phyloP scores from a whole-genome alignment of 2,113 vertebrate genomes.

The Anolis sagrei region DNA sequence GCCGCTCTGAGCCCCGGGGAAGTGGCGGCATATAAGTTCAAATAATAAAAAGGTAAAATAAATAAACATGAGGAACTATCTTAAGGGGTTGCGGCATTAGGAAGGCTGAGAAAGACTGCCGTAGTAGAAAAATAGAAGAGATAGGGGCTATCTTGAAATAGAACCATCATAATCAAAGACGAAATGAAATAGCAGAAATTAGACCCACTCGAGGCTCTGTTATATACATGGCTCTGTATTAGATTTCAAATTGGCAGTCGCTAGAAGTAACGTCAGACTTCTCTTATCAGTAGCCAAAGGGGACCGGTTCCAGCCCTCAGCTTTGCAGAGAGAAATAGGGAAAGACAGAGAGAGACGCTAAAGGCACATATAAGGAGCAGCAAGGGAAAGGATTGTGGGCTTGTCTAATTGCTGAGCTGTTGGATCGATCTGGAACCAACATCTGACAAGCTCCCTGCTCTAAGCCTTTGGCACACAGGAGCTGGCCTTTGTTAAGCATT shows the following conservation, averaged over 20 bases:
- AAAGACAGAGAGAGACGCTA: too few species aligned
- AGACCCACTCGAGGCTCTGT: too few species aligned
- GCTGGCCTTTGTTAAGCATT: constrained; percentile 54
- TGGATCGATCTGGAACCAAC: not conserved
- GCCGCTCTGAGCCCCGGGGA: too few species aligned
- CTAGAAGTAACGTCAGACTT: not conserved
- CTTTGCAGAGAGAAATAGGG: not conserved
- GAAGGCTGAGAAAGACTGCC: too few species aligned
- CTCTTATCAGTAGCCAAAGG: not conserved
- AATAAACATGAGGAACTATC: too few species aligned
- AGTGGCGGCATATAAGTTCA: too few species aligned
- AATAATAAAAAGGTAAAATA: too few species aligned
- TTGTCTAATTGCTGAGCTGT: not conserved
- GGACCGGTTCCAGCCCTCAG: not conserved
- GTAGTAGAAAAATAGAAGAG: not conserved
- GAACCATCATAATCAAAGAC: not conserved
- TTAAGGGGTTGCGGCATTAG: too few species aligned
- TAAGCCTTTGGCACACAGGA: constrained; percentile 30
- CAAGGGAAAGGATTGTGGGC: not conserved
- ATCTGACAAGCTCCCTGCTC: constrained; percentile 17
- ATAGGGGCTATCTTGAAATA: not conserved
- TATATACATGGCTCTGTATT: not conserved
- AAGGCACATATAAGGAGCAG: not conserved
- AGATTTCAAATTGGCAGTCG: not conserved
- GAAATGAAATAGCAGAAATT: not conserved